A percentile compares a stretch with the other conserved stretches of the same genome.
Evolutionary conservation across 2,888 invertebrate genomes (phyloP).

Genomic region (Callosobruchus maculatus): DNA sequence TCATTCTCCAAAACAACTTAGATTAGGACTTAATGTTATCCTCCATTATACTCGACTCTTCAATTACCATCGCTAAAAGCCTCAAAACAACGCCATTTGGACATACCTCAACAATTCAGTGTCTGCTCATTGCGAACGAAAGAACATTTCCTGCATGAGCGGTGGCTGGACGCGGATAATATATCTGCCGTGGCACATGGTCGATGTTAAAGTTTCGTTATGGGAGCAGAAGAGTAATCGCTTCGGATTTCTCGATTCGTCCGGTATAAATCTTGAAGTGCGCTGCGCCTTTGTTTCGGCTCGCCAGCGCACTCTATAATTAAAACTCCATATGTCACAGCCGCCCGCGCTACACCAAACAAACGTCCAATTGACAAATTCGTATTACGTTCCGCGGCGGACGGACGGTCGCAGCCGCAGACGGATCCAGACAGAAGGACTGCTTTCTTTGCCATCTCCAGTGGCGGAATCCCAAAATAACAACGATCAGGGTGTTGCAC

Average conservation of each 20-base stretch:
- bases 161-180: background rate
- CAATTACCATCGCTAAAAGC: too few species aligned
- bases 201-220: background rate
- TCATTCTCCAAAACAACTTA: too few species aligned
- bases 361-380: slow-evolving; percentile 19
- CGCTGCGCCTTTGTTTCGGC: background rate
- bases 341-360: slow-evolving; percentile 14
- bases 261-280: background rate
- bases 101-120: background rate
- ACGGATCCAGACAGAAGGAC: slow-evolving; percentile 10
- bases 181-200: background rate
- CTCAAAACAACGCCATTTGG: background rate
- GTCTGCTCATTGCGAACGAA: background rate
- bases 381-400: slow-evolving; percentile 16
- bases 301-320: slow-evolving; percentile 16
- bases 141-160: background rate
- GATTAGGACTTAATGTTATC: too few species aligned
- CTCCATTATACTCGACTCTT: too few species aligned
- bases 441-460: slow-evolving; percentile 4
- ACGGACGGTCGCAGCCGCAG: background rate
- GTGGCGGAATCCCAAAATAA: background rate
- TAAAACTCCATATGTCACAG: slow-evolving; percentile 15
- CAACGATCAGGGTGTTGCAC: too few species aligned
- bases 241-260: background rate
- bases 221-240: background rate